Evolutionary conservation across 1,140 invertebrate genomes (phyloP).

Genomic region (Goniozus legneri): DNA sequence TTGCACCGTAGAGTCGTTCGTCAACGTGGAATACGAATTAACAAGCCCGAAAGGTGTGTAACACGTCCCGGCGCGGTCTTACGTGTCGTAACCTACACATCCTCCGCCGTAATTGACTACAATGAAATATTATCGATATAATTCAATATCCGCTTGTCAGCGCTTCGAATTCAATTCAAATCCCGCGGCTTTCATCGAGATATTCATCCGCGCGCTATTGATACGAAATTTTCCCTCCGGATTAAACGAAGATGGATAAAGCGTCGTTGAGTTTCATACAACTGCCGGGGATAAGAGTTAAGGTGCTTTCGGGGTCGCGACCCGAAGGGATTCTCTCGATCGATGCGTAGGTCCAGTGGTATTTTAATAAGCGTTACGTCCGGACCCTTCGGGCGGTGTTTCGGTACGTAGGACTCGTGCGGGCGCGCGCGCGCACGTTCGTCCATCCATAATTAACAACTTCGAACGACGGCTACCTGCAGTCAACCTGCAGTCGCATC

Average conservation of each 20-base stretch:
- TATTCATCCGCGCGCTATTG: no score
- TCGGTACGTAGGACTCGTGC: conserved; percentile 6
- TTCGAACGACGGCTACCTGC: conserved; percentile 14
- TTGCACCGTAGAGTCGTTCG: no score
- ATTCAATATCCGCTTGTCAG: neutral
- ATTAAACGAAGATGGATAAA: no score
- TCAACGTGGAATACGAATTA: no score
- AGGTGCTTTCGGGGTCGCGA: conserved; percentile 9
- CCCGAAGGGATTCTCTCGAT: conserved; percentile 2
- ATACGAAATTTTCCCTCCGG: no score
- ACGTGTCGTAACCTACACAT: neutral
- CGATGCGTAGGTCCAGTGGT: conserved; percentile 20
- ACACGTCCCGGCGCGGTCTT: neutral
- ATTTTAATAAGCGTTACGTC: conserved; percentile 32
- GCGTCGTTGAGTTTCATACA: no score
- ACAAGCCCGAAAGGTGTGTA: neutral
- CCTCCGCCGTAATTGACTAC: neutral
- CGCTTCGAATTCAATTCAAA: neutral
- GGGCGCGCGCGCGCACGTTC: no score
- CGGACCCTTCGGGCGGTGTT: conserved; percentile 7
- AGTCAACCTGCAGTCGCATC: conserved; percentile 16
- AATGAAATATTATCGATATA: neutral
- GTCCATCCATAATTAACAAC: conserved; percentile 24
- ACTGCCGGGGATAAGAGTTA: no score
- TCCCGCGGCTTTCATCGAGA: neutral